Conservation (phyloP, 1,140 invertebrate species). For the Luehdorfia chinensis region DNA sequence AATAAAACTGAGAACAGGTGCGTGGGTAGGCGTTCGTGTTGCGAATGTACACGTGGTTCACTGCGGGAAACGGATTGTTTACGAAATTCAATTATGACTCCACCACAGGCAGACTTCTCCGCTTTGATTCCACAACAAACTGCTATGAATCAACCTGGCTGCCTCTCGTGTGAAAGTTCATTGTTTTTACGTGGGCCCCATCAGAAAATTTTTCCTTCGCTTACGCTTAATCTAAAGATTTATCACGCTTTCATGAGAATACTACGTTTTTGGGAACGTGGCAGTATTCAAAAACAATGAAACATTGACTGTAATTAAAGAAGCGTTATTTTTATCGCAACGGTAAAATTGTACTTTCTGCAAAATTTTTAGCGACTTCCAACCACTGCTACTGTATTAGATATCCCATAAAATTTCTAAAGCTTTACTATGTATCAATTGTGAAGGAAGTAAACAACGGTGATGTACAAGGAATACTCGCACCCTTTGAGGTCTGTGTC, state of each 20-base stretch:
- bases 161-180: constrained; percentile 58
- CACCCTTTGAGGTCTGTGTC: too few species aligned
- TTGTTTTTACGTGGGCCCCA: constrained; percentile 51
- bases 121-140: constrained; percentile 59
- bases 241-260: constrained; percentile 12
- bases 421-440: too few species aligned
- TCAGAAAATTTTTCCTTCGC: constrained; percentile 15
- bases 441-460: too few species aligned
- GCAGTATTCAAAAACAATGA: too few species aligned
- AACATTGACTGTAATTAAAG: too few species aligned
- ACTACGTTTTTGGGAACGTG: constrained; percentile 5
- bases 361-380: too few species aligned
- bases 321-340: too few species aligned
- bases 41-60: constrained; percentile 28
- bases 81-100: constrained; percentile 67
- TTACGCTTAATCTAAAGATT: not conserved
- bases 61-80: constrained; percentile 65
- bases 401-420: too few species aligned
- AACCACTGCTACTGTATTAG: too few species aligned
- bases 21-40: constrained; percentile 31
- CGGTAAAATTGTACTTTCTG: too few species aligned
- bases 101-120: constrained; percentile 47
- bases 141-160: constrained; percentile 55
- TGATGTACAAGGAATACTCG: too few species aligned
- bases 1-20: constrained; percentile 45